These are phyloP conservation scores for Macquaria australasica DNA, from an alignment of 2,113 vertebrate genomes.

Conservation along the genomic window DNA sequence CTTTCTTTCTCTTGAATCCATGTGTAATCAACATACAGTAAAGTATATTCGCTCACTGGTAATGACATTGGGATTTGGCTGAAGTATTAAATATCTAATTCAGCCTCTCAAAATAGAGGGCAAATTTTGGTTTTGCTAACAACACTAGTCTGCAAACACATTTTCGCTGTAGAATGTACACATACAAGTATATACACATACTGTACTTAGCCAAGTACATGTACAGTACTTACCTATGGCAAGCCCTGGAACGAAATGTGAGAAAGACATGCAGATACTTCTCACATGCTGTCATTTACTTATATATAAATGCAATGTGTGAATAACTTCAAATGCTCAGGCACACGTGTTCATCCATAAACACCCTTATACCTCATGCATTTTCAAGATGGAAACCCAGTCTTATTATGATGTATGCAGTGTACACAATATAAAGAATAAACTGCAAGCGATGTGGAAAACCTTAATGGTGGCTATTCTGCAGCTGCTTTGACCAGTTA, in stretches of 20 bases:
- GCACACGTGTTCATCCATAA: constrained; percentile 19
- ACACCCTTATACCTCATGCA: constrained; percentile 14
- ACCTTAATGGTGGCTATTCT: background rate
- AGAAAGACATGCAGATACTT: background rate
- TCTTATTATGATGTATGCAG: constrained; percentile 2
- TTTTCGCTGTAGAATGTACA: background rate
- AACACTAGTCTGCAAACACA: background rate
- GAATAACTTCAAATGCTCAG: background rate
- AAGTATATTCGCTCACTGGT: background rate
- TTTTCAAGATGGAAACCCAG: constrained; percentile 36
- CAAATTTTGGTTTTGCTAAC: background rate
- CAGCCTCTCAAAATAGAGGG: background rate
- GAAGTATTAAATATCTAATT: no score
- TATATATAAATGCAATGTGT: background rate
- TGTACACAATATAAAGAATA: constrained; percentile 26
- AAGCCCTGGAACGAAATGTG: background rate
- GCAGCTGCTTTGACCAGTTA: constrained; percentile 28
- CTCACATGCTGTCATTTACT: background rate
- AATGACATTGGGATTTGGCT: background rate
- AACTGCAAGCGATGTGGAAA: constrained; percentile 33
- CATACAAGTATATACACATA: background rate
- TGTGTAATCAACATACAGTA: background rate
- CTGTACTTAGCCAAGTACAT: background rate
- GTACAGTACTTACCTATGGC: background rate
- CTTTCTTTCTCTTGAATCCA: background rate